phyloP scores from a whole-genome alignment of 2,113 vertebrate genomes.

The Tragelaphus buxtoni region DNA sequence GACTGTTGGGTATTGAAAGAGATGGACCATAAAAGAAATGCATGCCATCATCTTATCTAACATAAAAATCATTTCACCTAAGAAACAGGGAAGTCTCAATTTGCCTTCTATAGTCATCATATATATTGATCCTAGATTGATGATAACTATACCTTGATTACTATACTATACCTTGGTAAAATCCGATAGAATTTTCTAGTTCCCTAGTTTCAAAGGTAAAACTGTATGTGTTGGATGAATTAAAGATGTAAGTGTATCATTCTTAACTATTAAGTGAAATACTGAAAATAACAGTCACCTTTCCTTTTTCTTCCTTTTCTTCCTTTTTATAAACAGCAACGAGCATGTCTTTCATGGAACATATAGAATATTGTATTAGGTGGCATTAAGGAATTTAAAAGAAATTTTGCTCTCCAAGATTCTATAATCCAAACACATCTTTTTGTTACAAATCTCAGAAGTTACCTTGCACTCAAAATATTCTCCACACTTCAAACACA shows the following conservation, averaged over 20 bases:
- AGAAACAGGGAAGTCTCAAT: background rate
- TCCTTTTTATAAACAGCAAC: background rate
- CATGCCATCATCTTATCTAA: background rate
- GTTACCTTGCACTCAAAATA: background rate
- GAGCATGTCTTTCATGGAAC: background rate
- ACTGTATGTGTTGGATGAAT: background rate
- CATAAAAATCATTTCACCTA: background rate
- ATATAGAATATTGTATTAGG: background rate
- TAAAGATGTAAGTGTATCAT: background rate
- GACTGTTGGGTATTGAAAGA: background rate
- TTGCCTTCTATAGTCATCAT: background rate
- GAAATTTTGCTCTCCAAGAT: background rate
- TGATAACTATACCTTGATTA: background rate
- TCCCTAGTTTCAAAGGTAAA: slow-evolving; percentile 29
- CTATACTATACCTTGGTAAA: background rate
- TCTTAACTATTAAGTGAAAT: background rate
- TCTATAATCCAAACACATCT: background rate
- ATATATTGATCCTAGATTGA: background rate
- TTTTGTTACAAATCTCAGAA: background rate
- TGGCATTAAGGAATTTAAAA: background rate
- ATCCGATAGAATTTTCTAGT: background rate
- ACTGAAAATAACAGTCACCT: background rate
- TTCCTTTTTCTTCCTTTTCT: background rate
- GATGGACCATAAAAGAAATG: background rate
- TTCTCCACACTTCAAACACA: background rate